phyloP scores from a whole-genome alignment of 2,113 vertebrate genomes.

The Calidris pygmaea region DNA sequence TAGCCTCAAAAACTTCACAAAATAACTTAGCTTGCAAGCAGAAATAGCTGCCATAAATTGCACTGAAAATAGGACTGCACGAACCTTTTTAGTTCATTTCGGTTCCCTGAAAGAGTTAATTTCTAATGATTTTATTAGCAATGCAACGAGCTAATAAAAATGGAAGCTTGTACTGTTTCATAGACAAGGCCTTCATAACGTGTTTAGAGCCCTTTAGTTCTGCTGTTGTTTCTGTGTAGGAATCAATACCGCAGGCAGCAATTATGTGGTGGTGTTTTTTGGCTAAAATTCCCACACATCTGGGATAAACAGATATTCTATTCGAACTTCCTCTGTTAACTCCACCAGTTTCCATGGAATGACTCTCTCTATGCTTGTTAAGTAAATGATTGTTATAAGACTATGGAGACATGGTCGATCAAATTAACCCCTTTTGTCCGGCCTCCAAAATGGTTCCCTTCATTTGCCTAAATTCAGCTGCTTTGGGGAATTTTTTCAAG shows the following conservation, averaged over 20 bases:
- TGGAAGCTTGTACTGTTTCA: background rate
- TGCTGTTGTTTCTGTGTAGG: constrained; percentile 37
- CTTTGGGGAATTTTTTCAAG: constrained; percentile 75
- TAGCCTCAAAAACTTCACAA: background rate
- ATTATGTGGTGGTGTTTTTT: constrained; percentile 54
- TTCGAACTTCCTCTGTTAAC: constrained; percentile 77
- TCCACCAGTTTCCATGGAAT: constrained; percentile 74
- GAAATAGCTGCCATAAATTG: background rate
- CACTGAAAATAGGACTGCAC: background rate
- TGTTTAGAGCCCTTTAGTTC: constrained; percentile 13
- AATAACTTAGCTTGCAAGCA: background rate
- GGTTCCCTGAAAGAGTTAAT: background rate
- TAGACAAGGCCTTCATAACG: background rate
- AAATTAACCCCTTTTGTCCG: constrained; percentile 84
- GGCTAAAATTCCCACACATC: constrained; percentile 81
- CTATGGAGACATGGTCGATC: constrained; percentile 80
- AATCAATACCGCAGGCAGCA: constrained; percentile 50
- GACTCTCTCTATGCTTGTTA: constrained; percentile 74
- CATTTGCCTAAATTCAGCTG: constrained; percentile 79
- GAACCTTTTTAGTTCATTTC: background rate
- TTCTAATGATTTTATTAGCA: constrained; percentile 55
- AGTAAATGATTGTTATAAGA: constrained; percentile 83
- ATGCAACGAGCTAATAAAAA: constrained; percentile 42
- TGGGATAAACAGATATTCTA: constrained; percentile 76
- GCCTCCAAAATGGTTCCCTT: constrained; percentile 67